Evolutionary conservation across 2,797 vertebrate genomes (phyloP), one percentile per base, ranked within the genome.

Genomic region (Gymnoscopelus microlampas): DNA sequence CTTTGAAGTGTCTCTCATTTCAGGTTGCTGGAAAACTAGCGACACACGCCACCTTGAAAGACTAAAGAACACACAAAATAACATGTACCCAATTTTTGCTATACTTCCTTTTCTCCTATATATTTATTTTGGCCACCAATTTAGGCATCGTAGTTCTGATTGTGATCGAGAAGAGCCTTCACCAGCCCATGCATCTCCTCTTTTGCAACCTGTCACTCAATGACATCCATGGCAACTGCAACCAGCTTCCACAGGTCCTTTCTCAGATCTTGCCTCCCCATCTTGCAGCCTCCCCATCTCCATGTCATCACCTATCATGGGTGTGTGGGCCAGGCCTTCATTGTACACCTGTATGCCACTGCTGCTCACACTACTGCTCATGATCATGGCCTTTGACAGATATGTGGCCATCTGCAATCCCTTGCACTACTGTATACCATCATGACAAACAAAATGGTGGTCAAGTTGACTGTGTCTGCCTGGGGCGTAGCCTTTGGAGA

Each of bases 251-350:
- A 4, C 82, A 89, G 5, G 77, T 94, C 70, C 66, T 95, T 84
- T 78, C 83, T 0, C 88, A 94, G 35, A 77, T 94, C 66, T 90
- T 93, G 4, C 61, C 61, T 26, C 88, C 85, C 7, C 76, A 85
- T 0, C 88, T 90, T 93, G 83, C 58, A 10, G 4, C 61, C 61
- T 26, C 88, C 85, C 7, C 76, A 85, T 0, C 88, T 91, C 15
- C 85, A 83, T 32, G 77, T 85, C 29, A 94, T 94, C 0, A 80
- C 82, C 0, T 80, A 78, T 0, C 78, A 79, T n/a, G n/a, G n/a
- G 24, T 95, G 93, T 74, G 0, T 94, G 0, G 60, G 88, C 0
- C 94, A 95, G 81, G 93, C 94, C 82, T 94, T 94, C 81, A 84
- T 93, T 60, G 89, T 88, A 13, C 94, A 94, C 0, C 87, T 90